Conservation (phyloP, 2,113 vertebrate species). For the Oriolus oriolus region DNA sequence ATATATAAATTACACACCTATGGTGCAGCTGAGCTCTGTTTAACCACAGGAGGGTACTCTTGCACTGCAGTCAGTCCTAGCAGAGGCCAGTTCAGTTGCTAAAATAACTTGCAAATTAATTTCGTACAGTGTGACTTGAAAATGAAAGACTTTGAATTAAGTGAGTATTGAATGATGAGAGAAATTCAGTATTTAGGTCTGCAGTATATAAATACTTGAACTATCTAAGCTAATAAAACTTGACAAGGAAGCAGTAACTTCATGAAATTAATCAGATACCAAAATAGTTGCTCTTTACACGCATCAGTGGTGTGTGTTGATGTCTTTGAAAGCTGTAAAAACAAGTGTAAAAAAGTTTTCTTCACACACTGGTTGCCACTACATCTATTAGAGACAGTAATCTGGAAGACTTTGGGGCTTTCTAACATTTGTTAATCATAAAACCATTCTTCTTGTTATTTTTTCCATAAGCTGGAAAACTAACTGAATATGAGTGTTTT, state of each 20-base stretch:
- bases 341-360: not conserved
- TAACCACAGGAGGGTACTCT: constrained; percentile 9
- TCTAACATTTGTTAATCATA: not conserved
- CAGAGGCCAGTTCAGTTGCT: not conserved
- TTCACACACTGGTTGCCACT: not conserved
- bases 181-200: not conserved
- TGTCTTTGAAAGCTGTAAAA: not conserved
- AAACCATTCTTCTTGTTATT: not conserved
- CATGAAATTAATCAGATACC: not conserved
- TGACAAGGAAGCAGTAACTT: not conserved
- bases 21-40: not conserved
- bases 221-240: not conserved
- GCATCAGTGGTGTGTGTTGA: not conserved
- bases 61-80: not conserved
- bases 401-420: not conserved
- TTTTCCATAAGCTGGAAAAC: not conserved
- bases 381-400: not conserved
- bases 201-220: not conserved
- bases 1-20: rapidly evolving
- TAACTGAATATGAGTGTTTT: not conserved
- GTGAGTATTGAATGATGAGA: not conserved
- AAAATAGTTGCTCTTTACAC: not conserved
- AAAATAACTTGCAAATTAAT: not conserved
- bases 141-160: not conserved
- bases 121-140: not conserved